Conservation (phyloP, 2,797 vertebrate genomes). For the Gymnothorax javanicus region DNA sequence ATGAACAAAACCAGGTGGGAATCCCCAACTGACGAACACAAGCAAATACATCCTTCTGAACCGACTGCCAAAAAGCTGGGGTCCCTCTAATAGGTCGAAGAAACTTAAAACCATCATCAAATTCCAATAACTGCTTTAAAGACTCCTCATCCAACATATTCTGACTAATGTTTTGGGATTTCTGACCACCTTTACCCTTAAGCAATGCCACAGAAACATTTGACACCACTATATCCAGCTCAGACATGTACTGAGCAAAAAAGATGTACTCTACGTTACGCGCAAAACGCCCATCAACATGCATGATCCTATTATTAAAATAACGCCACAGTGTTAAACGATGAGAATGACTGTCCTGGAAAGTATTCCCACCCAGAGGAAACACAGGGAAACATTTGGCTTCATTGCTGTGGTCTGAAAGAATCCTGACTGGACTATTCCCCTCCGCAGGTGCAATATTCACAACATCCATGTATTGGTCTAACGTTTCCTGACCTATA, state of each 20-base stretch:
- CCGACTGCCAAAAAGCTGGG: background rate
- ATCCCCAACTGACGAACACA: background rate
- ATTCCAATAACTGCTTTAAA: constrained; percentile 3
- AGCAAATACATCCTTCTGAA: constrained; percentile 7
- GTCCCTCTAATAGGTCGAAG: background rate
- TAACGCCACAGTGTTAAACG: background rate
- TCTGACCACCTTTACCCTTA: background rate
- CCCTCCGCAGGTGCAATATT: constrained; percentile 1
- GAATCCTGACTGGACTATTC: background rate
- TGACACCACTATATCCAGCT: constrained; percentile 7
- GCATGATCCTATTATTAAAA: constrained; percentile 5
- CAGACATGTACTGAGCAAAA: constrained; percentile 27
- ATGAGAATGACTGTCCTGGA: too few relatives aligned
- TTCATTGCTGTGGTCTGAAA: constrained; percentile 12
- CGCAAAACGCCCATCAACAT: constrained; percentile 24
- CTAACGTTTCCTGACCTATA: constrained; percentile 2
- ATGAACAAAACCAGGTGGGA: background rate
- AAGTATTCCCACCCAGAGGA: background rate
- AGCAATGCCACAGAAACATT: constrained; percentile 30
- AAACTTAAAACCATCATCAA: constrained; percentile 1
- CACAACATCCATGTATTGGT: background rate
- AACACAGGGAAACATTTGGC: background rate
- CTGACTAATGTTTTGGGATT: background rate
- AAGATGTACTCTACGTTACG: constrained; percentile 18
- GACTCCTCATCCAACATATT: constrained; percentile 11